Conservation (phyloP, 2,888 invertebrate genomes). For the Tachina lurida region DNA sequence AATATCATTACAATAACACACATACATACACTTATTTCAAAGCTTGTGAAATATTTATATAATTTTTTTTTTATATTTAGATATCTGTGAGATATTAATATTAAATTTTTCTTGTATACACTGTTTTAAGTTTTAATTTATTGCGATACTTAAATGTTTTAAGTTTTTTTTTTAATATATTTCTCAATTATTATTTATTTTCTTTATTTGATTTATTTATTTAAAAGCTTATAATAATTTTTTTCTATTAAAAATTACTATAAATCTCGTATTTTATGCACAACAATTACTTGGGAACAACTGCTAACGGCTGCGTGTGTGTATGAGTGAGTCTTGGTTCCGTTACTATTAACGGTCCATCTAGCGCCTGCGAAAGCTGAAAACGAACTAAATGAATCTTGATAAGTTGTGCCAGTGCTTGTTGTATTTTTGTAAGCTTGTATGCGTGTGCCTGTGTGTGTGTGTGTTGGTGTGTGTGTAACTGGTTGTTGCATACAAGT, state of each 20-base stretch:
- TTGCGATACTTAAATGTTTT: too few species aligned
- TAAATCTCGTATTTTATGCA: conserved; percentile 5
- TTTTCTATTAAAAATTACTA: background rate
- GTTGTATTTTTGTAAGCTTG: background rate
- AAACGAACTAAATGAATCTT: conserved; percentile 55
- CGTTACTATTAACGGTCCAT: background rate
- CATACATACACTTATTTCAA: too few species aligned
- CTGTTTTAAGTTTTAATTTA: too few species aligned
- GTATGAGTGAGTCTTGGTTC: background rate
- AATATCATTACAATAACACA: too few species aligned
- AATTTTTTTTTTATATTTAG: too few species aligned
- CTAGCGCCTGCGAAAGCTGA: conserved; percentile 52
- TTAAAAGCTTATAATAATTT: too few species aligned
- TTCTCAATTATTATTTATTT: too few species aligned
- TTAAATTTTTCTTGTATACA: too few species aligned
- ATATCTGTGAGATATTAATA: too few species aligned
- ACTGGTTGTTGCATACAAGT: background rate
- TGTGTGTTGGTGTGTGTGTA: background rate
- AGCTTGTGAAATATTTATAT: too few species aligned
- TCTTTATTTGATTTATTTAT: too few species aligned
- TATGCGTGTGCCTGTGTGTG: background rate
- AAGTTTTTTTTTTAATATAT: too few species aligned
- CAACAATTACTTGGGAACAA: background rate
- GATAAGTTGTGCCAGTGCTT: conserved; percentile 14
- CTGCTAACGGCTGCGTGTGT: background rate